Percentiles rank a stretch among this genome's conserved stretches.
These are phyloP conservation scores for Novumbra hubbsi DNA, from an alignment of 2,797 vertebrate species.

Conservation along the genomic window DNA sequence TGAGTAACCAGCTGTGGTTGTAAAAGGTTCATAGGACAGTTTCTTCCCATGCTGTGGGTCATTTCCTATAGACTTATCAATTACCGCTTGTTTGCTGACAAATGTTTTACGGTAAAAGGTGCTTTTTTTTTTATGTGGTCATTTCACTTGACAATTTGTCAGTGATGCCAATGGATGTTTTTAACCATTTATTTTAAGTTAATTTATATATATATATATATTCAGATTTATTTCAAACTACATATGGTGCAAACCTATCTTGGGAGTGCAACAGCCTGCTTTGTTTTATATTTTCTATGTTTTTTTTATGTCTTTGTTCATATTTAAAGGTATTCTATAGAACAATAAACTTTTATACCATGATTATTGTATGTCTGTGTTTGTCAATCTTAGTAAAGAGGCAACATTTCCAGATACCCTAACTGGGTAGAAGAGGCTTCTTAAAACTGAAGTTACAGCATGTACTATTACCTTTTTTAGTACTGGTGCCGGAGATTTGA, in stretches of 20 bases:
- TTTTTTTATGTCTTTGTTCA: conserved; percentile 42
- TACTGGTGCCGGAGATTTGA: conserved; percentile 8
- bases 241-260: conserved; percentile 50
- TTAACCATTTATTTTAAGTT: conserved; percentile 45
- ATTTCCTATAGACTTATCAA: background rate
- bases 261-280: conserved; percentile 53
- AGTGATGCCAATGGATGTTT: conserved; percentile 36
- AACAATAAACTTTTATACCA: conserved; percentile 74
- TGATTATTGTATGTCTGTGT: conserved; percentile 9
- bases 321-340: conserved; percentile 76
- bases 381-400: background rate
- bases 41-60: conserved; percentile 3
- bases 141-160: conserved; percentile 28
- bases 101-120: conserved; percentile 18
- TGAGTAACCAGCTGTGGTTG: conserved; percentile 13
- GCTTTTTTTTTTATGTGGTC: conserved; percentile 9
- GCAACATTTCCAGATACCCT: conserved; percentile 19
- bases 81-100: conserved; percentile 23
- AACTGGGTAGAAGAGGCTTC: background rate
- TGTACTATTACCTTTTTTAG: background rate
- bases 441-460: background rate
- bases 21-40: conserved; percentile 40
- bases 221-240: conserved; percentile 38
- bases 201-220: conserved; percentile 25
- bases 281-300: conserved; percentile 60